A percentile compares a stretch with the other conserved stretches of the same genome.
phyloP scores from a whole-genome alignment of 2,888 invertebrate species.

The Xanthia togata region DNA sequence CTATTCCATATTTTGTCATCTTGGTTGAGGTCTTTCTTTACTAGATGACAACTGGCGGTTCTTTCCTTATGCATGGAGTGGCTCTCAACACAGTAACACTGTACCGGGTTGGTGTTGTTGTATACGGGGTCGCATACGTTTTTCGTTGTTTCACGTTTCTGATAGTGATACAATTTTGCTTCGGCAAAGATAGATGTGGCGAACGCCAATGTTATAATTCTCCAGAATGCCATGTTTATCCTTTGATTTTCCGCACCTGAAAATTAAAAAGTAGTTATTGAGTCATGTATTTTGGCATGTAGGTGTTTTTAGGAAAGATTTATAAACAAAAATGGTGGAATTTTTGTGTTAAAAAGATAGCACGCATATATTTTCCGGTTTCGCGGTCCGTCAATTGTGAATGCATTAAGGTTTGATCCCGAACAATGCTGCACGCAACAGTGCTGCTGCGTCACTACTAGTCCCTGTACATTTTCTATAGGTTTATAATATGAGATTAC shows the following conservation, averaged over 20 bases:
- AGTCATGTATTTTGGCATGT: slow-evolving; percentile 1
- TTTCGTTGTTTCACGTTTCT: slow-evolving; percentile 74
- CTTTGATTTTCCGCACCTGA: slow-evolving; percentile 70
- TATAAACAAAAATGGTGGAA: background rate
- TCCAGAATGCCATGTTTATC: slow-evolving; percentile 77
- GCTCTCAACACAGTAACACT: slow-evolving; percentile 81
- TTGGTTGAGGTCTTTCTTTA: slow-evolving; percentile 88
- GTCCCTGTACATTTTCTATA: too few species aligned
- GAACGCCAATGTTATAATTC: slow-evolving; percentile 74
- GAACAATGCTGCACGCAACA: too few species aligned
- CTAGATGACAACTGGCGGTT: slow-evolving; percentile 93
- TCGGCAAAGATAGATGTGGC: slow-evolving; percentile 75
- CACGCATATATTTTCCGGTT: too few species aligned
- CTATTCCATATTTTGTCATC: slow-evolving; percentile 92
- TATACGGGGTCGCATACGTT: slow-evolving; percentile 79
- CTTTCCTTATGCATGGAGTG: slow-evolving; percentile 81
- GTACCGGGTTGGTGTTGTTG: slow-evolving; percentile 79
- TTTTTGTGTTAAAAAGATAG: background rate
- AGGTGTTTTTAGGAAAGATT: too few species aligned
- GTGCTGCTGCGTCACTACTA: too few species aligned
- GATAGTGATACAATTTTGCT: slow-evolving; percentile 74
- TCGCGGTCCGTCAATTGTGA: background rate
- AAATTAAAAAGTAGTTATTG: slow-evolving; percentile 66
- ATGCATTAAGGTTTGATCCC: too few species aligned
- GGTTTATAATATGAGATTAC: too few species aligned